Evolutionary conservation across 1,140 invertebrate genomes (phyloP).

Genomic region (Asbolus verrucosus): DNA sequence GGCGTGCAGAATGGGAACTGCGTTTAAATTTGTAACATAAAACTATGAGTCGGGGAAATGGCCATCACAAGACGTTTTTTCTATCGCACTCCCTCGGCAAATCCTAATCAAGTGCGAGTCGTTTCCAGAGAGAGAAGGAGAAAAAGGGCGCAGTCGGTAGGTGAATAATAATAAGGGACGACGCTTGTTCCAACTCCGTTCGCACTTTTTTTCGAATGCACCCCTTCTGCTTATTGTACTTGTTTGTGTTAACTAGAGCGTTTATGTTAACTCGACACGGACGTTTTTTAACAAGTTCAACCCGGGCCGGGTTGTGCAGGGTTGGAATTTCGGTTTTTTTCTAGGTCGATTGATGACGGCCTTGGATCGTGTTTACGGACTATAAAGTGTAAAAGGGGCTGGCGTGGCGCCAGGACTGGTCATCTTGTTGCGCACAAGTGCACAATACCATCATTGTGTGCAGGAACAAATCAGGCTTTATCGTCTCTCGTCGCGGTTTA

Average conservation of each 20-base stretch:
- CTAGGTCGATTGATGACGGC: neutral
- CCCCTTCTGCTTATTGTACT: neutral
- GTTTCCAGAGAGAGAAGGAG: too few relatives aligned
- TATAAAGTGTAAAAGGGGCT: neutral
- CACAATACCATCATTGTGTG: too few relatives aligned
- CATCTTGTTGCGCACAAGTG: neutral
- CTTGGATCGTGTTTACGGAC: neutral
- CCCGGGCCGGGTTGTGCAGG: neutral
- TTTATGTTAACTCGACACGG: neutral
- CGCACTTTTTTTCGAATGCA: neutral
- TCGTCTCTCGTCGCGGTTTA: conserved; percentile 3
- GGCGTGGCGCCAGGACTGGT: neutral
- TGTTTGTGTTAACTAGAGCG: neutral
- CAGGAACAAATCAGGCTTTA: neutral
- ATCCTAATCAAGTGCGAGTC: too few relatives aligned
- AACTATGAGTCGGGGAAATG: too few relatives aligned
- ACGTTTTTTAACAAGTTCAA: too few relatives aligned
- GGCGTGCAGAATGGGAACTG: too few relatives aligned
- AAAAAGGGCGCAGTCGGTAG: neutral
- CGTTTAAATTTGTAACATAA: too few relatives aligned
- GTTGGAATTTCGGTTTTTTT: neutral
- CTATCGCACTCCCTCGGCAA: too few relatives aligned
- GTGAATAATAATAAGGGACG: neutral
- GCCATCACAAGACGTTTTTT: too few relatives aligned
- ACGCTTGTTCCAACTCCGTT: neutral